Base-by-base conservation (phyloP, 23 tunicate species). In the Halocynthia roretzi region DNA sequence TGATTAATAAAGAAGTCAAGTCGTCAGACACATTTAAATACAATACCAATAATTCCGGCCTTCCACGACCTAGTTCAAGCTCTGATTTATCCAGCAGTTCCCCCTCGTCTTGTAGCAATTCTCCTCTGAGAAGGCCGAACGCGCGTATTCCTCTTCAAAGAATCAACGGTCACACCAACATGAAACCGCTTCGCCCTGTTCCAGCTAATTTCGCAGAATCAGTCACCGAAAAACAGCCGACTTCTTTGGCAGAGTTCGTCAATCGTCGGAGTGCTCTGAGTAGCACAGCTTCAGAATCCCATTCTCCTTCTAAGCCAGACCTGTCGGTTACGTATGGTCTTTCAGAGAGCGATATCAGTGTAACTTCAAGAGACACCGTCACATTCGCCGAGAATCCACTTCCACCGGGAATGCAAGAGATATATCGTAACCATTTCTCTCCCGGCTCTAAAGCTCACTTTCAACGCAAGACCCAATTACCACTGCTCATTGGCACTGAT, bases 401-500 rank as follows among this genome's bases (percentile, higher is more conserved):
- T 0, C 78, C 78, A 2, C 78, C 78, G 19, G 78, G 78, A 7
- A 54, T 74, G 40, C 56, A 53, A 52, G 64, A 52, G 19, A 14
- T 74, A 53, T 52, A 54, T 54, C 9, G 56, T 19, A 6, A 77
- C 48, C 71, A 58, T 71, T 87, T 87, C 75, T 80, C 58, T 8
- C 83, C 87, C 8, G 83, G 87, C 0, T 70, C 56, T 8, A 83
- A 77, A 66, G 80, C 80, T 7, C 63, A 53, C 60, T 88, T 83
- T 75, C 85, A 83, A 52, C 71, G 67, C 54, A 57, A 71, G 15
- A 73, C 88, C 20, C 52, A 68, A 7, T 67, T 88, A 10, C 95
- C 95, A 31, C 17, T 88, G 63, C 72, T 88, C 44, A 73, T 31
- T 18, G 52, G 68, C 61, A 88, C 95, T 19, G 87, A 72, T 61